Conservation (phyloP, 2,113 vertebrate species). For the Ptilonorhynchus violaceus region DNA sequence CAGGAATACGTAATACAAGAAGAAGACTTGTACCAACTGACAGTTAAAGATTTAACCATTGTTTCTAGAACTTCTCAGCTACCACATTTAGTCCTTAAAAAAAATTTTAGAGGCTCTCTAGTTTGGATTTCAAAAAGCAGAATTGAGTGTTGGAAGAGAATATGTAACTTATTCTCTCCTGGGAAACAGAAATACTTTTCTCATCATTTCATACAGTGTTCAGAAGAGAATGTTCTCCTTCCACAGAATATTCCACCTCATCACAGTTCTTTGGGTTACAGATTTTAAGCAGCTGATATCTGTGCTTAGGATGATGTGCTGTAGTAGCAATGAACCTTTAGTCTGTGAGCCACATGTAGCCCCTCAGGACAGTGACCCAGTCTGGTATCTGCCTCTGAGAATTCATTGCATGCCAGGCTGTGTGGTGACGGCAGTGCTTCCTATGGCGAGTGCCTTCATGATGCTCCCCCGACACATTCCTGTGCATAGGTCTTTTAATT, state of each 20-base stretch:
- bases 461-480: fast-evolving
- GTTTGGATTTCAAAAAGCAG: not conserved
- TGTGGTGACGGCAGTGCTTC: not conserved
- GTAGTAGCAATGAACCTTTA: not conserved
- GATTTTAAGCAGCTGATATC: not conserved
- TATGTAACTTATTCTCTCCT: not conserved
- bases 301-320: not conserved
- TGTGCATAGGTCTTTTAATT: not conserved
- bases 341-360: fast-evolving
- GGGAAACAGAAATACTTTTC: not conserved
- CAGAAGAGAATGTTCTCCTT: not conserved
- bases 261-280: not conserved
- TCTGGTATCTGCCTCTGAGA: not conserved
- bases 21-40: not conserved
- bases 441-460: fast-evolving
- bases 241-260: not conserved
- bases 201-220: not conserved
- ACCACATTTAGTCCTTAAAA: not conserved
- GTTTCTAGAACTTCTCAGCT: not conserved
- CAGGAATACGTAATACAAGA: not conserved
- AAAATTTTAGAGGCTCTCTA: not conserved
- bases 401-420: fast-evolving
- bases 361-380: not conserved
- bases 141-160: not conserved
- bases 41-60: not conserved